Evolutionary conservation across 2,888 invertebrate species (phyloP), one percentile per base, ranked within the genome.

Genomic region (Synanthedon andrenaeformis): DNA sequence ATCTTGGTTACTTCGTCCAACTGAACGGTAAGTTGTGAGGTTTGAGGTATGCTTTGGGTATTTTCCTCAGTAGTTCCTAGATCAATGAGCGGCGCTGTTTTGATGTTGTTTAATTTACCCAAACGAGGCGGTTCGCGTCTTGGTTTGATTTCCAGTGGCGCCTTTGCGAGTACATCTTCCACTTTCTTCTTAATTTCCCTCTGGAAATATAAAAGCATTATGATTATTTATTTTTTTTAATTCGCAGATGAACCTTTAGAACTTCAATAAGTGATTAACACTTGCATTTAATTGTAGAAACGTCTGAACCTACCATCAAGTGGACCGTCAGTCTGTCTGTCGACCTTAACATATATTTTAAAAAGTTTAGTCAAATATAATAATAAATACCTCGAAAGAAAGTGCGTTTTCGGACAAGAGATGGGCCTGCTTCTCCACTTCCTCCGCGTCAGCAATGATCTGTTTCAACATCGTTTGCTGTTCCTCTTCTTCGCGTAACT

Each of bases 401-500:
- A 89, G 76, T 64, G 97, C 92, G 64, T 93, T 92, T 50, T 90
- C 89, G 51, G 90, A 91, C 17, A 97, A 85, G 51, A 89, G 89
- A 12, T 89, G 81, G 0, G 95, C 92, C 51, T 92, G 91, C 0
- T 87, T 84, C 62, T 89, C 85, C 12, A 96, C 89, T 14, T 83
- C 82, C 4, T 88, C 77, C 62, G 93, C 93, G 17, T 92, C 89
- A 50, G 89, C 88, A 54, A 91, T 90, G 53, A 96, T 80, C 51
- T 90, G 90, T 49, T 91, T 90, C 56, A 96, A 89, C 0, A 90
- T 82, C 51, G 90, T 89, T 62, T 93, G 88, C 72, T 96, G 95
- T 71, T 96, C 95, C 51, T 92, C 92, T 70, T 96, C 92, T 58
- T 96, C 90, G 61, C 95, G 94, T 70, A 95, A 89, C 58, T 95